Evolutionary conservation across 2,113 vertebrate genomes (phyloP).

Genomic region (Saimiri boliviensis): DNA sequence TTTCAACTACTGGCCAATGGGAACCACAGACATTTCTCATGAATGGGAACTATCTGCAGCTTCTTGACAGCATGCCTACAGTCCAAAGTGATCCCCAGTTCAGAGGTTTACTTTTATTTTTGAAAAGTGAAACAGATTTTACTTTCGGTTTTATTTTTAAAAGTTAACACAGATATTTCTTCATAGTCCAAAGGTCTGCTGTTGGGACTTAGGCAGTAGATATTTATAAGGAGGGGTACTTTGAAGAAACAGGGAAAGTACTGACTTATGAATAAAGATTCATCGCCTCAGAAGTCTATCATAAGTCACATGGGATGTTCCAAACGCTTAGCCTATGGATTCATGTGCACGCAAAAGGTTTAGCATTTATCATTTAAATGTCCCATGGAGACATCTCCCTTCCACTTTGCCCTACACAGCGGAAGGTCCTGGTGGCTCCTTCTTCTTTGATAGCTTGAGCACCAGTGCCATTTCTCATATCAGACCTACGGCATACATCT

Average conservation of each 20-base stretch:
- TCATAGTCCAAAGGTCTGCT: not conserved
- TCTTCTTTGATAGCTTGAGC: not conserved
- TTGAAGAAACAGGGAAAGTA: not conserved
- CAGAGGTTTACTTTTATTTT: not conserved
- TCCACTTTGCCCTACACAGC: not conserved
- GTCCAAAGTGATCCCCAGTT: not conserved
- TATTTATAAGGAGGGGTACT: not conserved
- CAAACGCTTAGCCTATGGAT: not conserved
- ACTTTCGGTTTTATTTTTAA: not conserved
- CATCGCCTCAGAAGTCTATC: not conserved
- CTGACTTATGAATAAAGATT: not conserved
- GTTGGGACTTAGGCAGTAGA: too few species aligned
- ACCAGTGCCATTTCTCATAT: not conserved
- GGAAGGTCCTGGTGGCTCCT: not conserved
- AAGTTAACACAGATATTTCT: not conserved
- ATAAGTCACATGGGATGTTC: not conserved
- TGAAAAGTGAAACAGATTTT: not conserved
- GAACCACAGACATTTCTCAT: not conserved
- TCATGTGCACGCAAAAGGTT: rapidly evolving
- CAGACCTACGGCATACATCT: not conserved
- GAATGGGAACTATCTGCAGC: not conserved
- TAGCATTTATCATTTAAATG: not conserved
- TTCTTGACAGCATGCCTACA: not conserved
- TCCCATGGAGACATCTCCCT: too few species aligned
- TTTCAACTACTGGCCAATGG: not conserved